These are phyloP conservation scores for Sarotherodon lohbergeri DNA, from an alignment of 2,113 vertebrate genomes.

Conservation along the genomic window DNA sequence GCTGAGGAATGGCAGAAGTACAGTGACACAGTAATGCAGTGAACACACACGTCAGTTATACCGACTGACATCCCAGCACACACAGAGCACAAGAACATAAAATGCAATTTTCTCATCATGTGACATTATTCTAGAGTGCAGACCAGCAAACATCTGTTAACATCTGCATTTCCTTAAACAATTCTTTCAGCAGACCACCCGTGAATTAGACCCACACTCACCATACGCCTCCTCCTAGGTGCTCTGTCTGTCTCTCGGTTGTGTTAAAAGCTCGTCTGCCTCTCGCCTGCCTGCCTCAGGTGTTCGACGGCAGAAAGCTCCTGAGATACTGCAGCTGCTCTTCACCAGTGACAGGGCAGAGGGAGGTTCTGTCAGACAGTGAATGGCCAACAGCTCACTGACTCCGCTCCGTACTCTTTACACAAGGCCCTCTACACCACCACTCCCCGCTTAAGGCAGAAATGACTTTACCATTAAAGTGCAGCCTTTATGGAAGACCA, in stretches of 20 bases:
- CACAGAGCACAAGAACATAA: background rate
- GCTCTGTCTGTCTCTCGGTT: background rate
- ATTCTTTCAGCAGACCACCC: background rate
- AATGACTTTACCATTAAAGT: background rate
- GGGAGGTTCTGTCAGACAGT: background rate
- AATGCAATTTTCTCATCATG: background rate
- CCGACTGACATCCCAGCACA: background rate
- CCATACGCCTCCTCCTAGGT: background rate
- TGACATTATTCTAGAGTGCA: background rate
- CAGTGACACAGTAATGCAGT: background rate
- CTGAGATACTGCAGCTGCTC: background rate
- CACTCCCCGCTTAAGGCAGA: background rate
- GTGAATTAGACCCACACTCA: constrained; percentile 46
- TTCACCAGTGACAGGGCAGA: background rate
- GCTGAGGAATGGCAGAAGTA: background rate
- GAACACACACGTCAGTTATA: background rate
- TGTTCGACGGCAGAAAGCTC: background rate
- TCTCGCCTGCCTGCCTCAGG: background rate
- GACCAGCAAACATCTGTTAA: background rate
- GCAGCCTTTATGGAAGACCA: background rate
- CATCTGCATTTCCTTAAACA: background rate
- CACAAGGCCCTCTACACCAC: background rate
- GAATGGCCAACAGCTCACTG: background rate
- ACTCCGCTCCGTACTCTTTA: background rate
- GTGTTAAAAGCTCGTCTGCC: background rate